phyloP scores from a whole-genome alignment of 2,797 vertebrate species.

The Cryptoprocta ferox region DNA sequence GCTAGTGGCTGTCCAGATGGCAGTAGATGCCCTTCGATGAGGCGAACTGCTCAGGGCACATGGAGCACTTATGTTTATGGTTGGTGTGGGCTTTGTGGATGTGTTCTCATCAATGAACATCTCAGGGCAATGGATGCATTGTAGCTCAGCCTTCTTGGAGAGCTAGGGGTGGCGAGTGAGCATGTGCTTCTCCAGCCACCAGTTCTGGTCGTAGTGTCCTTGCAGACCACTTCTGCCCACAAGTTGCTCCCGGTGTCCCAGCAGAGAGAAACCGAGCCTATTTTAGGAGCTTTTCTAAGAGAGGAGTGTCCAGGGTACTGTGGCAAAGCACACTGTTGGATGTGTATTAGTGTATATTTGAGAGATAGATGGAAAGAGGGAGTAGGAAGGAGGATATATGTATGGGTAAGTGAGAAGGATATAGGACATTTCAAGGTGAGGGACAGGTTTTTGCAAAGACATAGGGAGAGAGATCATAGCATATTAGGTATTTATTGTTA shows the following conservation, averaged over 20 bases:
- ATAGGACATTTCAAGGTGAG: not conserved
- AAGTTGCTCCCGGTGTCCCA: not conserved
- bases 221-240: slow-evolving; percentile 83
- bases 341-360: not conserved
- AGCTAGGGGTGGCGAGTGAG: slow-evolving; percentile 94
- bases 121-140: slow-evolving; percentile 97
- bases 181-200: slow-evolving; percentile 93
- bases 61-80: slow-evolving; percentile 94
- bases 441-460: not conserved
- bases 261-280: not conserved
- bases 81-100: slow-evolving; percentile 93
- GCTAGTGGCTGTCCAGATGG: slow-evolving; percentile 94
- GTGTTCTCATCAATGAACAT: slow-evolving; percentile 94
- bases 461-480: not conserved
- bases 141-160: slow-evolving; percentile 93
- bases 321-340: not conserved
- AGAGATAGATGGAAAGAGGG: not conserved
- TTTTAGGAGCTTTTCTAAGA: slow-evolving; percentile 5
- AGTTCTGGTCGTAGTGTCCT: slow-evolving; percentile 97
- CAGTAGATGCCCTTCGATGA: slow-evolving; percentile 96
- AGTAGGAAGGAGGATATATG: not conserved
- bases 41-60: slow-evolving; percentile 91
- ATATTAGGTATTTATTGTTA: not conserved
- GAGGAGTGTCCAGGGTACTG: not conserved
- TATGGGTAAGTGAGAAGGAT: not conserved